Evolutionary conservation across 1,140 invertebrate species (phyloP), one percentile per base, ranked within the genome.

Genomic region (Fragariocoptes setiger): DNA sequence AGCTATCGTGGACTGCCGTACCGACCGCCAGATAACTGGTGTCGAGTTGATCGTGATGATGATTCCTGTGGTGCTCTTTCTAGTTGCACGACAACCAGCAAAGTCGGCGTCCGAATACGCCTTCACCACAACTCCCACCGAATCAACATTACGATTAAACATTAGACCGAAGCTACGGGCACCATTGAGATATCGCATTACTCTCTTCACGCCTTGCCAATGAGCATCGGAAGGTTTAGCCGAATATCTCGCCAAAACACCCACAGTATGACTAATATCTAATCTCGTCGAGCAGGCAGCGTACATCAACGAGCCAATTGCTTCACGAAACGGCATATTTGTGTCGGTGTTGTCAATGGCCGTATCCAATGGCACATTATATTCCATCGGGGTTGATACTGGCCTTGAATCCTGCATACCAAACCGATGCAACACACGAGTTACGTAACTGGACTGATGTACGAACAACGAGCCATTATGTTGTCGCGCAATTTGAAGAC

Each of bases 231-330:
- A 21, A 14, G 39, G 45, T 13, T 41, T 21, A 15, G 19, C 20
- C n/a, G 37, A 14, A 17, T 4, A 3, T 38, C 13, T 41, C 8
- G 19, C 38, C 40, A 44, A 51, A 54, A 45, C 47, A 50, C 35
- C 51, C 51, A 47, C 59, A 22, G 58, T 50, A 48, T 47, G 59
- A 1, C 56, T 39, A 19, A 64, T 60, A 46, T 63, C 61, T 37
- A 62, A 61, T 18, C 61, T 42, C 13, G 58, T 62, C 0, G 47
- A 44, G 15, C 53, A 44, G 4, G 51, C 38, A 5, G 62, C 37
- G 45, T 62, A 62, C 47, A 59, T 54, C 12, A 64, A 44, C 21
- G 45, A 21, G 4, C 47, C 50, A 18, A 50, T 21, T 3, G 43
- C 39, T 36, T 48, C 39, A n/a, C 43, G 41, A 37, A 48, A 53